Base-by-base conservation (phyloP, 2,888 invertebrate genomes). In the Oscheius onirici region DNA sequence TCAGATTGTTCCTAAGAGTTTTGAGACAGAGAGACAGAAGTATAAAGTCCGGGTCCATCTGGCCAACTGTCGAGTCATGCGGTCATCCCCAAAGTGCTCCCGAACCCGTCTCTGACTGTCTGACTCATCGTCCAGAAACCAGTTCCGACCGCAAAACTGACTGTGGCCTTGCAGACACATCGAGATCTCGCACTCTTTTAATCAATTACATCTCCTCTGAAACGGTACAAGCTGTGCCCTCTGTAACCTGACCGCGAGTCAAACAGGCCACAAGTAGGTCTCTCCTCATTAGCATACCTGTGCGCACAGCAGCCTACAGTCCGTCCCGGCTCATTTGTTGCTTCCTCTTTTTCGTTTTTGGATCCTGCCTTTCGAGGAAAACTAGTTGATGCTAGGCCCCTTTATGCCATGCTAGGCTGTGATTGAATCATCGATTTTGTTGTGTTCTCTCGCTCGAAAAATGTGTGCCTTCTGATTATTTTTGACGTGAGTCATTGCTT, bases 251-350 rank as follows among this genome's bases (percentile, higher is more conserved):
- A 55, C 58, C n/a, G 20, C 3, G 17, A 10, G 43, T 41, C 63
- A 49, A 63, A 63, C 63, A 63, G 58, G 17, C 63, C 28, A 49
- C 63, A 63, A 63, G 63, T 49, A 63, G 58, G 10, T 28, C 41
- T n/a, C n/a, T 46, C 17, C 28, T 63, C 63, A 63, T 63, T 63
- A 63, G 49, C 63, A 63, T 63, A 63, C 26, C 15, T 34, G 43
- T 10, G 20, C n/a, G n/a, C n/a, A n/a, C n/a, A n/a, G n/a, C 43
- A 22, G 20, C 20, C 22, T 17, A 17, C 49, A 49, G 17, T 22
- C 49, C 49, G 22, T 34, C 55, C 28, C 55, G 58, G 43, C 28
- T 26, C 28, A 24, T 44, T 49, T 49, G 20, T 10, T 22, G 49
- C 49, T 49, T 49, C 49, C 22, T 22, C 49, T 49, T 17, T 49